A percentile compares a stretch with the other conserved stretches of the same genome.
Evolutionary conservation across 2,113 vertebrate genomes (phyloP).

Genomic region (Gadus chalcogrammus): DNA sequence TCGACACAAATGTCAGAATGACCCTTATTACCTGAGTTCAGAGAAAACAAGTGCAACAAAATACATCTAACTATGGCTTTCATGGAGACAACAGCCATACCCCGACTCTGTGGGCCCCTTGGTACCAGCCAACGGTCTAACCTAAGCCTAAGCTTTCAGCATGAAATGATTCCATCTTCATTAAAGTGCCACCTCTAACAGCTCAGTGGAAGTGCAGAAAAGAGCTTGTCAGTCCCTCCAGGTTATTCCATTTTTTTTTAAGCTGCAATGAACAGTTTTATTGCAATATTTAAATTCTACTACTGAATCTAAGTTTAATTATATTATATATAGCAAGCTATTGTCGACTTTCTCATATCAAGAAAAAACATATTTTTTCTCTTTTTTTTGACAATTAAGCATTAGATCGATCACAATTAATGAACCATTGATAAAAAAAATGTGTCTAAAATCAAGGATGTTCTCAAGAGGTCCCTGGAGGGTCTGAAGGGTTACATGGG

Average conservation of each 20-base stretch:
- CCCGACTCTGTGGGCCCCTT: not conserved
- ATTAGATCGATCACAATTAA: too few relatives aligned
- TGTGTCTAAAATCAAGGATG: not conserved
- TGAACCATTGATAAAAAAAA: too few relatives aligned
- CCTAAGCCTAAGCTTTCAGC: not conserved
- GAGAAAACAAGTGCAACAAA: constrained; percentile 24
- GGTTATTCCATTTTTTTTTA: not conserved
- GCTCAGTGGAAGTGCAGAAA: not conserved
- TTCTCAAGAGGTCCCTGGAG: not conserved
- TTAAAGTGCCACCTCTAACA: not conserved
- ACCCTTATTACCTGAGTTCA: constrained; percentile 29
- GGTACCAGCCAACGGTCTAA: constrained; percentile 3
- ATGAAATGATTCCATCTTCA: not conserved
- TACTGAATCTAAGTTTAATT: not conserved
- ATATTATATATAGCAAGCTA: not conserved
- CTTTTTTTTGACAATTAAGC: too few relatives aligned
- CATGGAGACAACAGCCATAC: not conserved
- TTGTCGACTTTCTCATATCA: not conserved
- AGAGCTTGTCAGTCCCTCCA: not conserved
- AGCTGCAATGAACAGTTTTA: too few relatives aligned
- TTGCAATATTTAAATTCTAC: too few relatives aligned
- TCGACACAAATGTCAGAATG: not conserved
- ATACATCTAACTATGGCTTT: not conserved
- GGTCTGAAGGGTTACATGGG: constrained; percentile 1
- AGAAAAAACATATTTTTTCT: not conserved